phyloP scores from a whole-genome alignment of 2,888 invertebrate genomes.

The Tortricodes alternella region DNA sequence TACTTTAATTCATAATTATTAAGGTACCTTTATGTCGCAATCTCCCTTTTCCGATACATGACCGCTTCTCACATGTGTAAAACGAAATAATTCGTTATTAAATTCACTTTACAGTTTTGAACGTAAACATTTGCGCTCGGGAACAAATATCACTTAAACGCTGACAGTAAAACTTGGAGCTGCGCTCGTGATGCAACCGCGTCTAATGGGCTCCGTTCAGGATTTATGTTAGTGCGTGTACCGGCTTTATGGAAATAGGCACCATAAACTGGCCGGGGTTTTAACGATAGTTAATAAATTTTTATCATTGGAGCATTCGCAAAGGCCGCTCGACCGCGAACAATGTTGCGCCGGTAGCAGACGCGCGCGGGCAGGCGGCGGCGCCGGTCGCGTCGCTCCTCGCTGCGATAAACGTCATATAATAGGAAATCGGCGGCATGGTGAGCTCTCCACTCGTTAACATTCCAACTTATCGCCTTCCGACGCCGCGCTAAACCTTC shows the following conservation, averaged over 20 bases:
- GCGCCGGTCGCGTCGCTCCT: constrained; percentile 38
- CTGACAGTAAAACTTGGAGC: constrained; percentile 49
- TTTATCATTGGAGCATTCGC: constrained; percentile 68
- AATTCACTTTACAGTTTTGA: constrained; percentile 51
- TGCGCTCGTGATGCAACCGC: constrained; percentile 71
- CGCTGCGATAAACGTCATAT: constrained; percentile 42
- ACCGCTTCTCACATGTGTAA: not conserved
- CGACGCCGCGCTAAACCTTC: constrained; percentile 51
- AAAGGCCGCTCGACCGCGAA: constrained; percentile 40
- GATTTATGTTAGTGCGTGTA: constrained; percentile 68
- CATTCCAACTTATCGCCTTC: constrained; percentile 57
- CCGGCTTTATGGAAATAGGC: constrained; percentile 66
- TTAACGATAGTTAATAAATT: constrained; percentile 76
- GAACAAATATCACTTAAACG: constrained; percentile 53
- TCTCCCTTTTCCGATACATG: not conserved
- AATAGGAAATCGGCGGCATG: constrained; percentile 31
- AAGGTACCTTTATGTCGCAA: not conserved
- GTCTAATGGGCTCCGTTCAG: constrained; percentile 77
- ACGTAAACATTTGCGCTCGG: constrained; percentile 52
- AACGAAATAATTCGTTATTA: constrained; percentile 10
- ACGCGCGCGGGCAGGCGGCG: constrained; percentile 40
- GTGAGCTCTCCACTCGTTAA: constrained; percentile 60
- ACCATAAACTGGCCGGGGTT: constrained; percentile 65
- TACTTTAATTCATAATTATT: no score
- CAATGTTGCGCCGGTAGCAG: constrained; percentile 39